A percentile compares a stretch with the other conserved stretches of the same genome.
phyloP scores from a whole-genome alignment of 2,113 vertebrate species.

The Dicentrarchus labrax region DNA sequence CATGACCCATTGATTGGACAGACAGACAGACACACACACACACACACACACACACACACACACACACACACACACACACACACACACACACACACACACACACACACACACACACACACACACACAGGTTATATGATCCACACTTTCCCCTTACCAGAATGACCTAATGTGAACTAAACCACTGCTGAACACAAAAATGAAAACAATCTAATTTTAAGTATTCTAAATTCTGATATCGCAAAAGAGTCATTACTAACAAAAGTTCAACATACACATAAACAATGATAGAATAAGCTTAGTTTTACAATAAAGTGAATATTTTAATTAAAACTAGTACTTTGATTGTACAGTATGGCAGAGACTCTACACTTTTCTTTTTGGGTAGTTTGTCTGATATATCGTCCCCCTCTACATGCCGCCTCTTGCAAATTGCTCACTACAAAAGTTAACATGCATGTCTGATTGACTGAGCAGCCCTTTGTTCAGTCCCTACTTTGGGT shows the following conservation, averaged over 20 bases:
- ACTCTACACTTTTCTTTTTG: neutral
- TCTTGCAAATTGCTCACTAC: neutral
- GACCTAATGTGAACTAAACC: slow-evolving; percentile 10
- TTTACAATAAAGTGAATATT: neutral
- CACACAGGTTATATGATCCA: slow-evolving; percentile 44
- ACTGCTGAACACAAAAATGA: neutral
- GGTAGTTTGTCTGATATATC: neutral
- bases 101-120: neutral
- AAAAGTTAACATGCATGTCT: neutral
- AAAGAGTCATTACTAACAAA: too few species aligned
- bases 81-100: neutral
- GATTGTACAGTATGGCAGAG: neutral
- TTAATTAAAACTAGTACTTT: neutral
- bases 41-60: neutral
- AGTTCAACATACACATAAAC: too few species aligned
- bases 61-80: neutral
- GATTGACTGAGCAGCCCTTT: slow-evolving; percentile 1
- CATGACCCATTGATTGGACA: slow-evolving; percentile 4
- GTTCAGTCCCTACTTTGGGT: neutral
- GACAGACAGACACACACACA: neutral
- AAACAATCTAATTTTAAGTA: neutral
- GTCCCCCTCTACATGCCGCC: neutral
- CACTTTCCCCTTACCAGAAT: slow-evolving; percentile 25
- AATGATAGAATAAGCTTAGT: too few species aligned
- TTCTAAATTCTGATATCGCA: fast-evolving